phyloP scores from a whole-genome alignment of 1,140 invertebrate species.

The Atopsyche davidsoni region DNA sequence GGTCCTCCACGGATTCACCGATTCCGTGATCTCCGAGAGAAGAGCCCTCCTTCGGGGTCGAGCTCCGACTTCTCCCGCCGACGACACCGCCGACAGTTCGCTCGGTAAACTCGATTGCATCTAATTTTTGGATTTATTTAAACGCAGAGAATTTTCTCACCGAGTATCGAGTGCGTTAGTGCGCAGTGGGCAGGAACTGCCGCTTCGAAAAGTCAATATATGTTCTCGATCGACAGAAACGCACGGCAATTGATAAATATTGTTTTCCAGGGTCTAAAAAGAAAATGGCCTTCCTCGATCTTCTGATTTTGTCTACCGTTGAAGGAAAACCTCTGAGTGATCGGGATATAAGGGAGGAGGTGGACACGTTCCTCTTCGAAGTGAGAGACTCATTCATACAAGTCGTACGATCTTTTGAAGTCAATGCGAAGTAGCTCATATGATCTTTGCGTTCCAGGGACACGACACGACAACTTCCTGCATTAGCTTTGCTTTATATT shows the following conservation, averaged over 20 bases:
- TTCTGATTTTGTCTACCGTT: conserved; percentile 54
- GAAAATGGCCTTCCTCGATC: conserved; percentile 61
- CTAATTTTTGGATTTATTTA: conserved; percentile 25
- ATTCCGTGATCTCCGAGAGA: conserved; percentile 38
- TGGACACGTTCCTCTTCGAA: conserved; percentile 68
- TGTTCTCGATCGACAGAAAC: neutral
- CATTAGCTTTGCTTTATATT: conserved; percentile 53
- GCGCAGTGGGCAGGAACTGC: neutral
- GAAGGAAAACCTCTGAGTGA: conserved; percentile 49
- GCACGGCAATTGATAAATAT: neutral
- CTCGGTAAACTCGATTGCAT: neutral
- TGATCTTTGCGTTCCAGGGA: conserved; percentile 32
- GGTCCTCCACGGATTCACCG: conserved; percentile 55
- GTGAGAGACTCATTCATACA: too few species aligned
- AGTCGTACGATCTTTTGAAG: too few species aligned
- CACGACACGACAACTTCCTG: conserved; percentile 69
- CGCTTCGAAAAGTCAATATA: neutral
- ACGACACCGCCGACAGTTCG: neutral
- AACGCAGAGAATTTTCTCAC: conserved; percentile 61
- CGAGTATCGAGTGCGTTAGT: conserved; percentile 24
- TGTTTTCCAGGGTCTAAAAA: conserved; percentile 35
- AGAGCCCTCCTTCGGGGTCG: conserved; percentile 1
- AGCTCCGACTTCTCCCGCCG: conserved; percentile 1
- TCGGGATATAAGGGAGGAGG: conserved; percentile 60
- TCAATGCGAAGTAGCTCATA: conserved; percentile 1